Base-by-base conservation (phyloP, 2,797 vertebrate species). In the Syndactyla subalaris region DNA sequence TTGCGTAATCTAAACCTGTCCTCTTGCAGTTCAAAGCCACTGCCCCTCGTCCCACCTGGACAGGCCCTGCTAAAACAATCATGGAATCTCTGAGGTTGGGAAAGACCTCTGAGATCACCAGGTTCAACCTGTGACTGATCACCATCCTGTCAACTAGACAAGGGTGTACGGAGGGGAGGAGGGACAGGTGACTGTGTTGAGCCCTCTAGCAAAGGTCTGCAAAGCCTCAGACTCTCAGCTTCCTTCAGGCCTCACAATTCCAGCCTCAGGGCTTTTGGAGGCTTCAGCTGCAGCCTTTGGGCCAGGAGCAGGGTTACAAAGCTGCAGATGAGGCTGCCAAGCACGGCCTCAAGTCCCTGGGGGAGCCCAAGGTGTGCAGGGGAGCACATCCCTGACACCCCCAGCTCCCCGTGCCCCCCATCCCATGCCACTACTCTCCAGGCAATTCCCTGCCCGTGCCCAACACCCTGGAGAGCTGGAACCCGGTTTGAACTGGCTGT, bases 401-500 rank as follows among this genome's bases (percentile, higher is more conserved):
- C 15, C 59, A 41, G 27, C 59, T 39, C 61, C 30, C 39, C 9
- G 1, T 17, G 26, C 41, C 3, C 26, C 17, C 22, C 41, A 32
- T 29, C 63, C 59, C 67, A 7, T 0, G 3, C 34, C 34, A 16
- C 15, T 12, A 15, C 81, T 70, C 81, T 52, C 48, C 4, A 46
- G 71, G 85, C 85, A 23, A 45, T 26, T 38, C 57, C 72, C 74
- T 88, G 58, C 55, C 57, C 5, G 0, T 38, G 70, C 77, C 85
- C 15, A 1, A 72, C 84, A 63, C 88, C 87, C 67, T 3, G 2
- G 27, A 10, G 65, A 85, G 34, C 89, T 57, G 11, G 34, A 77
- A 81, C 95, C 96, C 30, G 59, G 58, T 84, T 81, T 89, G 85
- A 95, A 88, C 87, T 39, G 75, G 29, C 75, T 93, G 85, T 49